Conservation (phyloP, 1,140 invertebrate species). For the Psilanteris sp. region DNA sequence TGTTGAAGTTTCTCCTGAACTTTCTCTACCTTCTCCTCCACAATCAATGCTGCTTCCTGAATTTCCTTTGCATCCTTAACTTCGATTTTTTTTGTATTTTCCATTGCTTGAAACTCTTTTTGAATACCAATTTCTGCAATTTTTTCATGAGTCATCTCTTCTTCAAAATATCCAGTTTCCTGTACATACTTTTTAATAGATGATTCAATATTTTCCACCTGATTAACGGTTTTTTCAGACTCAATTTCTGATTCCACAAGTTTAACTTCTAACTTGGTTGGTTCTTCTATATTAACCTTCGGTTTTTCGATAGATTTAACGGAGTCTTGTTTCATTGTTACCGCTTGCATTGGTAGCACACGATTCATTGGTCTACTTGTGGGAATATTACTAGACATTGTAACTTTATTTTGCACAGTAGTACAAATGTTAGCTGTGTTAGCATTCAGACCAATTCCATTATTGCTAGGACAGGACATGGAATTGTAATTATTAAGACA, state of each 20-base stretch:
- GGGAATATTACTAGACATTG: slow-evolving; percentile 73
- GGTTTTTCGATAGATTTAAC: slow-evolving; percentile 66
- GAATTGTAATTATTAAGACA: slow-evolving; percentile 67
- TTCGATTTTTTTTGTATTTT: neutral
- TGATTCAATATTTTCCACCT: neutral
- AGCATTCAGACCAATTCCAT: slow-evolving; percentile 45
- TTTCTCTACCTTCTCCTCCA: slow-evolving; percentile 1
- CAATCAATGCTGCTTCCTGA: too few relatives aligned
- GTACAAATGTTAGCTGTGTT: slow-evolving; percentile 50
- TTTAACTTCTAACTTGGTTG: slow-evolving; percentile 70
- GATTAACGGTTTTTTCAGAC: slow-evolving; percentile 35
- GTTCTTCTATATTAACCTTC: slow-evolving; percentile 70
- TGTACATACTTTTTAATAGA: slow-evolving; percentile 20
- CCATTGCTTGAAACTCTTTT: slow-evolving; percentile 48
- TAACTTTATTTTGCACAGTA: slow-evolving; percentile 69
- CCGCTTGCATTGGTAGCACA: slow-evolving; percentile 86
- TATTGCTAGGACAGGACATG: slow-evolving; percentile 53
- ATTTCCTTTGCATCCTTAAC: too few relatives aligned
- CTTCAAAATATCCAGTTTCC: slow-evolving; percentile 27
- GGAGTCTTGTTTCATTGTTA: slow-evolving; percentile 69
- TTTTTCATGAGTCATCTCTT: slow-evolving; percentile 2
- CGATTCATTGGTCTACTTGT: slow-evolving; percentile 85
- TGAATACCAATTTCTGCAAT: too few relatives aligned
- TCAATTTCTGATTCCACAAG: slow-evolving; percentile 59
- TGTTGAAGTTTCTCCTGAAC: slow-evolving; percentile 52